Percentiles rank a stretch among this genome's conserved stretches.
Evolutionary conservation across 1,140 invertebrate genomes (phyloP).

Genomic region (Platyscapa corneri): DNA sequence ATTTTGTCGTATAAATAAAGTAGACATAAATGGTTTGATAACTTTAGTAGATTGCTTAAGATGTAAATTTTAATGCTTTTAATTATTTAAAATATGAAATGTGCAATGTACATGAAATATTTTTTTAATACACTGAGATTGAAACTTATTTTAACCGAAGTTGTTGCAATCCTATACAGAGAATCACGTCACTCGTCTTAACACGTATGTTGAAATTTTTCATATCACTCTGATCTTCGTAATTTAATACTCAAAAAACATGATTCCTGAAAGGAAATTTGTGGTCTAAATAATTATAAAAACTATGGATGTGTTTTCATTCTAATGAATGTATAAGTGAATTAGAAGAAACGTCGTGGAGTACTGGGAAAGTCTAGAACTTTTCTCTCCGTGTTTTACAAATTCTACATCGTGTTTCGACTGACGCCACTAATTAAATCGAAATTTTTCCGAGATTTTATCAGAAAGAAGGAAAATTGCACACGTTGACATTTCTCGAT

Average conservation of each 20-base stretch:
- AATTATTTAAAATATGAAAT: not conserved
- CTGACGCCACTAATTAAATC: not conserved
- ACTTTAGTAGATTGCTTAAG: not conserved
- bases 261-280: too few species aligned
- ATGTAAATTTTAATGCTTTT: not conserved
- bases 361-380: not conserved
- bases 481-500: not conserved
- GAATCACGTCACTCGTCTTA: not conserved
- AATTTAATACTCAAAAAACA: not conserved
- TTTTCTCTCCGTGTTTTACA: not conserved
- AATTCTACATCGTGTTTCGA: not conserved
- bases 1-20: not conserved
- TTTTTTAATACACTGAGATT: not conserved
- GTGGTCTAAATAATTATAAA: too few species aligned
- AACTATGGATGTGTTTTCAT: too few species aligned
- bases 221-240: not conserved
- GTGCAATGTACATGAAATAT: not conserved
- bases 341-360: too few species aligned
- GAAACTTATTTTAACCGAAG: not conserved
- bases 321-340: too few species aligned
- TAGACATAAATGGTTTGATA: not conserved
- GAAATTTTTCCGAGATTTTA: not conserved
- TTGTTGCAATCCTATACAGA: not conserved
- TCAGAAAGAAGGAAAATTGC: not conserved
- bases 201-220: not conserved